These are phyloP conservation scores for Macropodus opercularis DNA, from an alignment of 2,797 vertebrate genomes.

Conservation along the genomic window DNA sequence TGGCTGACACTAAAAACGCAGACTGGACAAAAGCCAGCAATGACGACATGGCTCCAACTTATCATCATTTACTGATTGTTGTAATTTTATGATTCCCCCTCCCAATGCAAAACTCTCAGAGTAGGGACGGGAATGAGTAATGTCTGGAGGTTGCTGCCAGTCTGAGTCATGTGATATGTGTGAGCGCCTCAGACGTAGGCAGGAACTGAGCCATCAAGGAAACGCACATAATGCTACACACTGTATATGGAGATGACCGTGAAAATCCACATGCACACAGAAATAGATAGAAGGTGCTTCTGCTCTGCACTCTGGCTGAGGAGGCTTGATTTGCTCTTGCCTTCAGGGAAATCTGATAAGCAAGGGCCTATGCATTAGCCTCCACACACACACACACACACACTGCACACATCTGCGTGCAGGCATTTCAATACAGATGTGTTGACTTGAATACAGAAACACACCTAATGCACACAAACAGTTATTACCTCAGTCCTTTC, in stretches of 20 bases:
- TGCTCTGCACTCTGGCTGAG: slow-evolving; percentile 11
- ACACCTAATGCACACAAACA: slow-evolving; percentile 8
- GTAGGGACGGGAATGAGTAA: slow-evolving; percentile 20
- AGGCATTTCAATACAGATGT: slow-evolving; percentile 30
- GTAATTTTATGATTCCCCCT: slow-evolving; percentile 14
- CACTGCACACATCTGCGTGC: slow-evolving; percentile 29
- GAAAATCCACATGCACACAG: not conserved
- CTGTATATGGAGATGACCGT: not conserved
- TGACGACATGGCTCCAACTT: not conserved
- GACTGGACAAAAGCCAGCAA: not conserved
- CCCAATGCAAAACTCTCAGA: slow-evolving; percentile 25
- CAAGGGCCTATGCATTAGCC: slow-evolving; percentile 6
- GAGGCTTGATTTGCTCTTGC: slow-evolving; percentile 26
- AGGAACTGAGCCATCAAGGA: slow-evolving; percentile 50
- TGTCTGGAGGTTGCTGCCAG: slow-evolving; percentile 29
- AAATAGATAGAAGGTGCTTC: not conserved
- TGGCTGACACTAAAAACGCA: too few relatives aligned
- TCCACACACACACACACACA: slow-evolving; percentile 24
- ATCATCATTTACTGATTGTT: slow-evolving; percentile 13
- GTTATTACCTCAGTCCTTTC: slow-evolving; percentile 74
- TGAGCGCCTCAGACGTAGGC: slow-evolving; percentile 40
- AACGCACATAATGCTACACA: slow-evolving; percentile 15
- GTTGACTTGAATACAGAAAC: slow-evolving; percentile 10
- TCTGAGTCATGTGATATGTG: slow-evolving; percentile 58
- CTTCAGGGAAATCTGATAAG: slow-evolving; percentile 16